Percentiles rank a stretch among this genome's conserved stretches.
phyloP scores from a whole-genome alignment of 2,888 invertebrate genomes.

The Portevinia maculata region DNA sequence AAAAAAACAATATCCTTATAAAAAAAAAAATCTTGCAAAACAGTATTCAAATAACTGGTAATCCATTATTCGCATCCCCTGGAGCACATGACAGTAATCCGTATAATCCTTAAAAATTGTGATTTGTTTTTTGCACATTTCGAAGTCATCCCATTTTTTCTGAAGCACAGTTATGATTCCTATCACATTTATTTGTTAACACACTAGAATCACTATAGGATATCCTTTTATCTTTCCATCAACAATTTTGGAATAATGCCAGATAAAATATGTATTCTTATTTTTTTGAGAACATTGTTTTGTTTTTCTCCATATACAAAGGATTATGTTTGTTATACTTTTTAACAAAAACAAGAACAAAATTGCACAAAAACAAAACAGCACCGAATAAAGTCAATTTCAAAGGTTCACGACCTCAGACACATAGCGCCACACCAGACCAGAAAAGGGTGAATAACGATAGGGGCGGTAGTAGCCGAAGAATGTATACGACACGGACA shows the following conservation, averaged over 20 bases:
- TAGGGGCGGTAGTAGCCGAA: constrained; percentile 19
- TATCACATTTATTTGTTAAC: constrained; percentile 15
- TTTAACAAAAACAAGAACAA: constrained; percentile 32
- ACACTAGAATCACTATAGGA: constrained; percentile 54
- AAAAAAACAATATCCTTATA: too few species aligned
- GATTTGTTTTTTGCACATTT: constrained; percentile 13
- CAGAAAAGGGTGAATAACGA: constrained; percentile 8
- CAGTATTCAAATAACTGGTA: neutral
- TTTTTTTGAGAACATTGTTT: too few species aligned
- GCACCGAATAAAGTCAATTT: constrained; percentile 55
- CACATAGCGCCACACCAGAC: constrained; percentile 72
- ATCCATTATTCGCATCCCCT: constrained; percentile 15
- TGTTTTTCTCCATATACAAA: constrained; percentile 32
- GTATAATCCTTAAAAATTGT: constrained; percentile 60
- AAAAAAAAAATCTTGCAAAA: neutral
- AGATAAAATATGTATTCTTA: constrained; percentile 32
- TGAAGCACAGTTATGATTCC: constrained; percentile 18
- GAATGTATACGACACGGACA: constrained; percentile 53
- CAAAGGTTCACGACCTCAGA: constrained; percentile 78
- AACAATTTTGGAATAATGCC: constrained; percentile 63
- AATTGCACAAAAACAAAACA: constrained; percentile 41
- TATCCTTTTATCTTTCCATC: constrained; percentile 62
- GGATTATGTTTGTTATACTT: constrained; percentile 35
- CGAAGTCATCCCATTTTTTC: neutral
- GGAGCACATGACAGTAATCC: constrained; percentile 43